Evolutionary conservation across 2,113 vertebrate genomes (phyloP), one percentile per base, ranked within the genome.

Genomic region (Myrmecobius fasciatus): DNA sequence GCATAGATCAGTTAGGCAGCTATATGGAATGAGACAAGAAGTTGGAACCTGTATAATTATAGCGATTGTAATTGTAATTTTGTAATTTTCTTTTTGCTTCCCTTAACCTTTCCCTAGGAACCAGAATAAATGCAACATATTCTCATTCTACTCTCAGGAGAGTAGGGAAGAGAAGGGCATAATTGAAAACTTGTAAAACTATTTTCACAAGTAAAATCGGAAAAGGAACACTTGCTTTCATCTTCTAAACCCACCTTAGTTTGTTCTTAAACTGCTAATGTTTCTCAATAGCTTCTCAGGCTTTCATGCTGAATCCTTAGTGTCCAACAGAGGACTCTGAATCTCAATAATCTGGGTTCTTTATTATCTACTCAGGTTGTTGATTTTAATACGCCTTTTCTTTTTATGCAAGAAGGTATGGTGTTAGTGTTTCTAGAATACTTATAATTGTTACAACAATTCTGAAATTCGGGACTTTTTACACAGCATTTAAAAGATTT

Each of bases 131-230:
- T 95, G 54, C 75, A 92, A 83, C 54, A 67, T 54, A 91, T 89
- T 94, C 25, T 0, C 88, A 93, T 92, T 43, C 52, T 96, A 60
- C 92, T 94, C 89, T 97, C 91, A 48, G 11, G 90, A 47, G 28
- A 93, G 2, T 83, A 24, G 67, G 67, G 89, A 93, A 96, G 94
- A 49, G 52, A 95, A 94, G 91, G 46, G 92, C 89, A 54, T 96
- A 96, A 96, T 89, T 97, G 93, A 96, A 97, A 95, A 5, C 90
- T 94, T 96, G 92, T 96, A 95, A n/a, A 96, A 95, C 56, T 48
- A 88, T 48, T 96, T 97, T 93, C 91, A 95, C 75, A 91, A 95
- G 94, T 92, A 53, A 95, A 97, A 95, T 91, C 36, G 43, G 93
- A 97, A 96, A 91, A 91, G 26, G 36, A 83, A 83, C 92, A 83